Evolutionary conservation across 2,113 vertebrate genomes (phyloP), one percentile per base, ranked within the genome.

Genomic region (human (Homo sapiens)): DNA sequence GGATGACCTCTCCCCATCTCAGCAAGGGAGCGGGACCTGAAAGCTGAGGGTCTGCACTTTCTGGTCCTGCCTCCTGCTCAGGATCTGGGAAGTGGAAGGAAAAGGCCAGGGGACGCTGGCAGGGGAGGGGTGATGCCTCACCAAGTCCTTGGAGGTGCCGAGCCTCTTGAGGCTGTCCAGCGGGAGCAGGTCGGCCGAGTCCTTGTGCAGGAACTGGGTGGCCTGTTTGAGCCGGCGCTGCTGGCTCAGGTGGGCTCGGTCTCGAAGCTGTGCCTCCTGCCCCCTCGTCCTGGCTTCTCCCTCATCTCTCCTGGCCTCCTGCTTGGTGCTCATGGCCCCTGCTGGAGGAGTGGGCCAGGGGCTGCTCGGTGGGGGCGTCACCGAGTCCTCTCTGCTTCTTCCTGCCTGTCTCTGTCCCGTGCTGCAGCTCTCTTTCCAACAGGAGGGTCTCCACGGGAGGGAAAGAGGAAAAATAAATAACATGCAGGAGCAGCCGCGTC

Each of bases 131-230:
- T 87, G 93, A 5, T 81, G 50, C 98, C 99, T 99, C 98, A 99
- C 99, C 99, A 99, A 96, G 98, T 99, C 99, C 98, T 99, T 99
- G 98, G 99, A 99, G 18, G 99, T 99, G 79, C 99, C 99, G 43
- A 99, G 99, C 96, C 99, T 99, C 98, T 99, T 99, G 92, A 99
- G 99, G 57, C 99, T 99, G 0, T 99, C 99, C 98, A 99, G 99
- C 87, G 99, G 99, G 95, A 99, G 99, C 98, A 99, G 99, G 98
- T 99, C 99, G 22, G 99, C 99, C 0, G 99, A 99, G 98, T 99
- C 99, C 98, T 99, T 99, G 99, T 99, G 99, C 35, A 98, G 98
- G 97, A 99, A 99, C 98, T 99, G 99, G 25, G 99, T 99, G 97
- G 99, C 99, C 98, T 99, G 99, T 96, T 99, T 99, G 88, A 99